Evolutionary conservation across 2,888 invertebrate species (phyloP).

Genomic region (Idaea biselata): DNA sequence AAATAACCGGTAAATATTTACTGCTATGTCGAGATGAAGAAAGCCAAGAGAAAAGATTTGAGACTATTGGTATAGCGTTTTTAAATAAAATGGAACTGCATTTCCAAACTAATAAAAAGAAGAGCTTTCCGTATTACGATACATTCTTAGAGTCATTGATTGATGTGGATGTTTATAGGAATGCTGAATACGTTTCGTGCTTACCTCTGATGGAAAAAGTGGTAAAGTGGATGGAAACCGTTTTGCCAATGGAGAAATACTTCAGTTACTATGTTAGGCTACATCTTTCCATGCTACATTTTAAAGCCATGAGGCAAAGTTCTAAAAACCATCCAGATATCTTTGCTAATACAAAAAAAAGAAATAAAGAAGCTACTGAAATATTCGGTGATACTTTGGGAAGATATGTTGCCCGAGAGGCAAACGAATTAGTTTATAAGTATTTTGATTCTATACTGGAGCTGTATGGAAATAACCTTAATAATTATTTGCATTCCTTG

Average conservation of each 20-base stretch:
- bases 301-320: constrained; percentile 41
- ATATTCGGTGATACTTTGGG: constrained; percentile 44
- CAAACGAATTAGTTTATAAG: constrained; percentile 33
- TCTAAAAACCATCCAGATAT: constrained; percentile 36
- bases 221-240: constrained; percentile 32
- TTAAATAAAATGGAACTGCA: constrained; percentile 31
- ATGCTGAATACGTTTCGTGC: constrained; percentile 34
- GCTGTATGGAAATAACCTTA: constrained; percentile 36
- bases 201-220: constrained; percentile 42
- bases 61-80: constrained; percentile 36
- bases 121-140: constrained; percentile 20
- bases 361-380: constrained; percentile 33
- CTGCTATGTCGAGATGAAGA: constrained; percentile 37
- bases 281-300: constrained; percentile 51
- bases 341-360: constrained; percentile 33
- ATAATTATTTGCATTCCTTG: constrained; percentile 26
- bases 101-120: constrained; percentile 3
- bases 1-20: constrained; percentile 45
- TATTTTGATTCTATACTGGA: constrained; percentile 47
- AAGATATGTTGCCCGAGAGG: constrained; percentile 42
- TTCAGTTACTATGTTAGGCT: constrained; percentile 38
- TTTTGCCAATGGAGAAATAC: constrained; percentile 38
- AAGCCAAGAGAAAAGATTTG: constrained; percentile 33
- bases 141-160: constrained; percentile 36
- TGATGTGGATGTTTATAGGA: constrained; percentile 43